A percentile compares a stretch with the other conserved stretches of the same genome.
Conservation (phyloP, 1,140 invertebrate genomes). For the Cepaea nemoralis region DNA sequence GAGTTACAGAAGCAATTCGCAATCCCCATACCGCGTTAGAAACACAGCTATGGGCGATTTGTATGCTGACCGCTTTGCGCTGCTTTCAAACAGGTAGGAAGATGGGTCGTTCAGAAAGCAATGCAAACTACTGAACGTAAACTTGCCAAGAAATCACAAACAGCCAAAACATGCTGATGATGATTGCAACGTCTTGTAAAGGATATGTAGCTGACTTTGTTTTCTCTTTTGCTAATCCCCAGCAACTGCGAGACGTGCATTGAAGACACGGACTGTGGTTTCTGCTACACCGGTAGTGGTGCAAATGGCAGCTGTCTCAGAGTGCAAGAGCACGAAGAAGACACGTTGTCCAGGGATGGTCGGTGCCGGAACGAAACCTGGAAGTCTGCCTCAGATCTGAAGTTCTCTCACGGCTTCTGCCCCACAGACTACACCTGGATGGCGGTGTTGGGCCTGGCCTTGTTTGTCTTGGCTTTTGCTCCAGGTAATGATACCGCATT, state of each 20-base stretch:
- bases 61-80: no score
- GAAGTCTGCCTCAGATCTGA: constrained; percentile 32
- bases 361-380: constrained; percentile 49
- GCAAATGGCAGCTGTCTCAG: constrained; percentile 50
- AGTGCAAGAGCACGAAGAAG: constrained; percentile 49
- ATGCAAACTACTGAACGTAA: no score
- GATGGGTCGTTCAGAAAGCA: no score
- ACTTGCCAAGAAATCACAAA: no score
- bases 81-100: no score
- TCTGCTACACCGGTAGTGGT: constrained; percentile 67
- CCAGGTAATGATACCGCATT: constrained; percentile 70
- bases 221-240: no score
- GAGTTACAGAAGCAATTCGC: no score
- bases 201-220: no score
- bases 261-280: constrained; percentile 71
- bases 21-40: no score
- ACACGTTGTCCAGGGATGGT: constrained; percentile 50
- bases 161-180: no score
- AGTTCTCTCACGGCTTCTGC: constrained; percentile 73
- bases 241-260: constrained; percentile 73
- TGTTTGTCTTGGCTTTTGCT: constrained; percentile 75
- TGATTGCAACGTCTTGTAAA: no score
- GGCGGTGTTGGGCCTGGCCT: constrained; percentile 72
- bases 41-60: no score
- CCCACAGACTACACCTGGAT: constrained; percentile 74